phyloP scores from a whole-genome alignment of 1,140 invertebrate genomes.

The Caenorhabditis remanei region DNA sequence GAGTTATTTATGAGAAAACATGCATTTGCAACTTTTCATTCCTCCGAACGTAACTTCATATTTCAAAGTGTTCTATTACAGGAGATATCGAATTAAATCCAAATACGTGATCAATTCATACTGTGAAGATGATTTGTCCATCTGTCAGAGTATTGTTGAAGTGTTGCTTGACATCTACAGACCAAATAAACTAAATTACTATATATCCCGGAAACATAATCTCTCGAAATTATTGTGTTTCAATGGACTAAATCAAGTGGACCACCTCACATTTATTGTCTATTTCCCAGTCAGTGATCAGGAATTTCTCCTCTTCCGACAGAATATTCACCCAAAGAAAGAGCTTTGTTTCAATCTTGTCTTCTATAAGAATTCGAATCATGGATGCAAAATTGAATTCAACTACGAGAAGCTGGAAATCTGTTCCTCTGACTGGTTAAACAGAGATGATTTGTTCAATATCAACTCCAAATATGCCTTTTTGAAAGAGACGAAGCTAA shows the following conservation, averaged over 20 bases:
- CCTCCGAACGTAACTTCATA: no score
- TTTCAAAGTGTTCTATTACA: no score
- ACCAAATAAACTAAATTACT: background rate
- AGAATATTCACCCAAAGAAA: background rate
- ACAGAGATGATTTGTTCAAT: background rate
- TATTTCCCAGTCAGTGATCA: background rate
- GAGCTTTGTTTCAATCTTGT: background rate
- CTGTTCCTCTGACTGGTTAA: background rate
- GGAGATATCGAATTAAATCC: background rate
- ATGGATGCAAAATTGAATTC: background rate
- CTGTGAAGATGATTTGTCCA: background rate
- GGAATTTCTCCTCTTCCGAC: background rate
- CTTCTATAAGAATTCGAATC: background rate
- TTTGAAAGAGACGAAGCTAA: background rate
- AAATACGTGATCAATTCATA: conserved; percentile 6
- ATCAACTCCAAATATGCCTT: background rate
- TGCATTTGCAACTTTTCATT: no score
- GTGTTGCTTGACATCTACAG: background rate
- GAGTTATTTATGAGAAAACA: background rate
- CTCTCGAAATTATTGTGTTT: background rate
- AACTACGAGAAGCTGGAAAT: background rate
- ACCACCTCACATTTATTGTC: background rate
- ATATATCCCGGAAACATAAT: background rate
- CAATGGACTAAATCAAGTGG: background rate
- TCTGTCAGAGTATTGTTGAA: background rate